These are phyloP conservation scores for Potorous gilbertii DNA, from an alignment of 2,797 vertebrate genomes.

Conservation along the genomic window DNA sequence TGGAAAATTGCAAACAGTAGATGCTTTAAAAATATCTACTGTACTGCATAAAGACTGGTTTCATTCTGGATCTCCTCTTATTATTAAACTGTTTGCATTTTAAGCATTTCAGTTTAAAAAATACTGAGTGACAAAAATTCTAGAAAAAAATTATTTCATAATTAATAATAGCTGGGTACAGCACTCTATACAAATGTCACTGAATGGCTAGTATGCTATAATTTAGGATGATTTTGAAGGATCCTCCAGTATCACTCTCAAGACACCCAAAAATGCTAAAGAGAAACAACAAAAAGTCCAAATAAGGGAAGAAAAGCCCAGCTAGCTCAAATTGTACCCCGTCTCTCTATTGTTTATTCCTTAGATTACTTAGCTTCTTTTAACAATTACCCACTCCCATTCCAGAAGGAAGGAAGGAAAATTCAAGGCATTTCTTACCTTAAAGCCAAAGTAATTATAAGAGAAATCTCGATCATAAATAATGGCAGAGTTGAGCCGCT, in stretches of 20 bases:
- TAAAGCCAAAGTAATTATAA: slow-evolving; percentile 99
- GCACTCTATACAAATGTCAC: not conserved
- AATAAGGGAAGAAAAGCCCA: not conserved
- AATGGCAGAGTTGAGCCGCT: slow-evolving; percentile 97
- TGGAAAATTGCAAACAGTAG: not conserved
- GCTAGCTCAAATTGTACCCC: not conserved
- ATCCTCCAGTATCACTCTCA: slow-evolving; percentile 4
- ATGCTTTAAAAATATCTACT: not conserved
- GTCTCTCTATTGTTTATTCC: slow-evolving; percentile 33
- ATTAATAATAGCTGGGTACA: not conserved
- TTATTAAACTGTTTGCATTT: not conserved
- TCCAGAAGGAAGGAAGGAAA: no score
- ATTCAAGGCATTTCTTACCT: slow-evolving; percentile 84
- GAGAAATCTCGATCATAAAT: slow-evolving; percentile 98
- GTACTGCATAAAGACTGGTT: not conserved
- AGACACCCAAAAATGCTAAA: slow-evolving; percentile 5
- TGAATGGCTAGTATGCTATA: not conserved
- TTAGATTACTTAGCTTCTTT: slow-evolving; percentile 14
- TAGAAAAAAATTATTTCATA: not conserved
- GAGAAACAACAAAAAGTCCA: not conserved
- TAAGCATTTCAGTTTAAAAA: not conserved
- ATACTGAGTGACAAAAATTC: not conserved
- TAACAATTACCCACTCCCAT: not conserved
- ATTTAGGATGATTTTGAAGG: slow-evolving; percentile 23
- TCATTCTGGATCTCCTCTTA: not conserved